Evolutionary conservation across 64 coral and sea anemone species (phyloP).

Genomic region (Montipora foliosa): DNA sequence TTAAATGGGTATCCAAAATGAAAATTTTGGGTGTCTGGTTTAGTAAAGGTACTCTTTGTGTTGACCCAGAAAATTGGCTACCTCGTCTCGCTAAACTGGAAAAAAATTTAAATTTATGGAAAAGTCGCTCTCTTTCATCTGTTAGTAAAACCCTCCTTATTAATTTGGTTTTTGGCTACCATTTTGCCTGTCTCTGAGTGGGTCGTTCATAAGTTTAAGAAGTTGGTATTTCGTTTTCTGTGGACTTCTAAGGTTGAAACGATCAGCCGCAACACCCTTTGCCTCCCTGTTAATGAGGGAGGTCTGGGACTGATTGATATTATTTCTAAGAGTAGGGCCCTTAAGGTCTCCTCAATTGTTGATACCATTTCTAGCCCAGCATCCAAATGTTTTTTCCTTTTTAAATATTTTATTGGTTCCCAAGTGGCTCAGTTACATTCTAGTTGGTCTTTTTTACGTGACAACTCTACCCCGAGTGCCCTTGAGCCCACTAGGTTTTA

Average conservation of each 20-base stretch:
- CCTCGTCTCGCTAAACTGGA: not conserved
- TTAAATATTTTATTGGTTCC: not conserved
- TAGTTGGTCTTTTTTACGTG: not conserved
- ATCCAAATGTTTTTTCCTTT: not conserved
- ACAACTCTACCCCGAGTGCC: not conserved
- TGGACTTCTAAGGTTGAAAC: conserved; percentile 19
- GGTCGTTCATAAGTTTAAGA: not conserved
- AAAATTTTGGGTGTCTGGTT: conserved; percentile 32
- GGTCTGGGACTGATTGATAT: conserved; percentile 20
- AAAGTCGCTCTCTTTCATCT: not conserved
- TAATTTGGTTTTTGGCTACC: not conserved
- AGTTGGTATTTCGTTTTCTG: not conserved
- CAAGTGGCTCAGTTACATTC: not conserved
- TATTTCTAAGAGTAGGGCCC: not conserved
- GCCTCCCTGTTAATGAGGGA: not conserved
- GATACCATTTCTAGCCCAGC: not conserved
- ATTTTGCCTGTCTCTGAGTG: not conserved
- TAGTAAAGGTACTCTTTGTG: not conserved
- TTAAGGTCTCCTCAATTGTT: not conserved
- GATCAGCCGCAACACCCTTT: not conserved
- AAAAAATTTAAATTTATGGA: conserved; percentile 19
- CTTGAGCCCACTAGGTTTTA: no score
- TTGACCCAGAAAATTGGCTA: conserved; percentile 1
- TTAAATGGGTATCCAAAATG: conserved; percentile 46
- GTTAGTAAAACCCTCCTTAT: not conserved